phyloP scores from a whole-genome alignment of 2,888 invertebrate species.

The Halictus ligatus region DNA sequence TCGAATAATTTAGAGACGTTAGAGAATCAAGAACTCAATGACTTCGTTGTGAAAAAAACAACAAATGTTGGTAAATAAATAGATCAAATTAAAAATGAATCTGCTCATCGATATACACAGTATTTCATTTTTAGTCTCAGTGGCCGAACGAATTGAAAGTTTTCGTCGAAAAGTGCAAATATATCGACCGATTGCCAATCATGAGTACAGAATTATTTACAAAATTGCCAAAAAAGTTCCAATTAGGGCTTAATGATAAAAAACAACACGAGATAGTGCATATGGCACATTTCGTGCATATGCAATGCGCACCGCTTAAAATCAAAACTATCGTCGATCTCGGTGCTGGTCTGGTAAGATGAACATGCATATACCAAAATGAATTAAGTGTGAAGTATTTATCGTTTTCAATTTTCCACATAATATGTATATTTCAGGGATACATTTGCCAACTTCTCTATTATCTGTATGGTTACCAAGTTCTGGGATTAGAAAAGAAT shows the following conservation, averaged over 20 bases:
- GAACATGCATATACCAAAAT: conserved; percentile 20
- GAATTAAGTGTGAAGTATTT: conserved; percentile 9
- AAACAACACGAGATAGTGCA: conserved; percentile 90
- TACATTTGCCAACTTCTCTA: conserved; percentile 90
- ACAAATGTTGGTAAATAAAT: conserved; percentile 69
- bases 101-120: background rate
- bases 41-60: conserved; percentile 79
- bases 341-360: conserved; percentile 90
- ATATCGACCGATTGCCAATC: conserved; percentile 78
- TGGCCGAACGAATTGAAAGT: conserved; percentile 83
- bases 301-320: conserved; percentile 84
- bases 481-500: conserved; percentile 90
- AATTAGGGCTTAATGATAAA: conserved; percentile 86
- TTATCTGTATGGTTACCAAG: conserved; percentile 86
- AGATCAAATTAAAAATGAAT: background rate
- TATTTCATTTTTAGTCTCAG: conserved; percentile 50
- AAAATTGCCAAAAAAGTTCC: conserved; percentile 78
- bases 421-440: conserved; percentile 85
- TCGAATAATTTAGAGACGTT: conserved; percentile 83
- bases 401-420: background rate
- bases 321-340: conserved; percentile 88
- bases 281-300: conserved; percentile 86
- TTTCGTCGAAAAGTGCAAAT: conserved; percentile 80
- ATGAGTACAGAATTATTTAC: conserved; percentile 33
- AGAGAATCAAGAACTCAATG: conserved; percentile 84